A percentile compares a stretch with the other conserved stretches of the same genome.
These are phyloP conservation scores for Saccopteryx leptura DNA, from an alignment of 2,113 vertebrate species.

Conservation along the genomic window DNA sequence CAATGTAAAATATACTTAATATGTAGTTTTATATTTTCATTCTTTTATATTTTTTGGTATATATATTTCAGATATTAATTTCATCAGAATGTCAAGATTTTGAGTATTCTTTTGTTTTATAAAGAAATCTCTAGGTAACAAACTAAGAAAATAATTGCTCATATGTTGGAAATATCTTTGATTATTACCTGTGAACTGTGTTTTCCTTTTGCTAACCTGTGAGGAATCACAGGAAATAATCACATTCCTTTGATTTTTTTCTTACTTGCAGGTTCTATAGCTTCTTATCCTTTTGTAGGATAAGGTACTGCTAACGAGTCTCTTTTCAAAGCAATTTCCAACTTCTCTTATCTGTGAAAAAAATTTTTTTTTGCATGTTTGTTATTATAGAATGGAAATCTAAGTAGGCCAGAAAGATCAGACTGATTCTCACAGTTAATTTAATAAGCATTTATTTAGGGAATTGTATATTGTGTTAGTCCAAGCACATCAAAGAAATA, in stretches of 20 bases:
- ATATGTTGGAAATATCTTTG: not conserved
- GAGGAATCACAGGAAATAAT: not conserved
- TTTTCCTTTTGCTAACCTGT: constrained; percentile 6
- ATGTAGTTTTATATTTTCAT: constrained; percentile 39
- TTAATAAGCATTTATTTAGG: constrained; percentile 23
- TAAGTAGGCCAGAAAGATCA: not conserved
- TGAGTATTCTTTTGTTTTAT: constrained; percentile 44
- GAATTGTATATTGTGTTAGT: not conserved
- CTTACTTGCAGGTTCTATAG: not conserved
- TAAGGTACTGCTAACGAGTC: not conserved
- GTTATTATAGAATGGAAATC: not conserved
- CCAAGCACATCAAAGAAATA: constrained; percentile 4
- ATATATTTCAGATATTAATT: constrained; percentile 9
- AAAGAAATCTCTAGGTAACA: not conserved
- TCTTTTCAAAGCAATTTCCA: constrained; percentile 39
- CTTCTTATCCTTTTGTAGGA: not conserved
- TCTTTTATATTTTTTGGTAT: constrained; percentile 30
- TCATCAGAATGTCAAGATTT: not conserved
- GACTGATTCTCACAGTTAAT: constrained; percentile 15
- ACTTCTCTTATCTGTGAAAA: not conserved
- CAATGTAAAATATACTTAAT: not conserved
- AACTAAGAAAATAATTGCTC: constrained; percentile 26
- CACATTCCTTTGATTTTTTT: not conserved
- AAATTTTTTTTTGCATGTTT: not conserved
- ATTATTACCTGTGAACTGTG: not conserved